Conservation (phyloP, 2,888 invertebrate species). For the Pediacus dermestoides region DNA sequence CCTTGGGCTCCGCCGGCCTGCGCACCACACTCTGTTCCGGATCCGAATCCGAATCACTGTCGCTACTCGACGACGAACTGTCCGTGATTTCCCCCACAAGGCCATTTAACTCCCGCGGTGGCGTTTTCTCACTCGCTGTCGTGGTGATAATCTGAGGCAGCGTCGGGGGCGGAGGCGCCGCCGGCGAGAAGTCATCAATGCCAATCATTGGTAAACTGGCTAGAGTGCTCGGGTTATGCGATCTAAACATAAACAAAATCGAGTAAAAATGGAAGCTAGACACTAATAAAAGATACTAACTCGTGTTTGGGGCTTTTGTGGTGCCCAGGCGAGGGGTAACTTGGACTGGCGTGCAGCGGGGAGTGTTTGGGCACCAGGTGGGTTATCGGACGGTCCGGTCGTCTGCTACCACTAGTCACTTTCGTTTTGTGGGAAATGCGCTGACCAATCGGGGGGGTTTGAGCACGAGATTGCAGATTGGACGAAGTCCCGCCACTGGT, state of each 20-base stretch:
- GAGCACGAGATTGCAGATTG: slow-evolving; percentile 32
- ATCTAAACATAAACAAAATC: too few relatives aligned
- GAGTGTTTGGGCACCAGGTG: slow-evolving; percentile 57
- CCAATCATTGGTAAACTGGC: slow-evolving; percentile 72
- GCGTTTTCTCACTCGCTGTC: slow-evolving; percentile 31
- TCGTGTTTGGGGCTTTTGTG: slow-evolving; percentile 47
- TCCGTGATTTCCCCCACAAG: slow-evolving; percentile 48
- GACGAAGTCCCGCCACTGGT: slow-evolving; percentile 23
- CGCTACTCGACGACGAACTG: slow-evolving; percentile 40
- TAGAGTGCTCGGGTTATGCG: slow-evolving; percentile 60
- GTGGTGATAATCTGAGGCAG: slow-evolving; percentile 2
- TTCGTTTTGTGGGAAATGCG: slow-evolving; percentile 48
- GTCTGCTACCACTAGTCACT: slow-evolving; percentile 43
- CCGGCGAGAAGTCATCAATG: slow-evolving; percentile 56
- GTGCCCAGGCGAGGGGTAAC: slow-evolving; percentile 44
- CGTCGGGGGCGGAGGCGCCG: slow-evolving; percentile 19
- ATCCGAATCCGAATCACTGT: slow-evolving; percentile 47
- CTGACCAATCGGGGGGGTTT: slow-evolving; percentile 45
- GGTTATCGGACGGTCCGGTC: slow-evolving; percentile 45
- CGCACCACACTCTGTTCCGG: slow-evolving; percentile 28
- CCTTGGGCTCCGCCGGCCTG: slow-evolving; percentile 22
- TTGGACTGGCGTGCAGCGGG: slow-evolving; percentile 58
- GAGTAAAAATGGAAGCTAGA: too few relatives aligned
- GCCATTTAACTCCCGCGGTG: slow-evolving; percentile 34
- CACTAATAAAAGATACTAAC: too few relatives aligned